A percentile compares a stretch with the other conserved stretches of the same genome.
phyloP scores from a whole-genome alignment of 2,113 vertebrate genomes.

The Nannospalax galili region DNA sequence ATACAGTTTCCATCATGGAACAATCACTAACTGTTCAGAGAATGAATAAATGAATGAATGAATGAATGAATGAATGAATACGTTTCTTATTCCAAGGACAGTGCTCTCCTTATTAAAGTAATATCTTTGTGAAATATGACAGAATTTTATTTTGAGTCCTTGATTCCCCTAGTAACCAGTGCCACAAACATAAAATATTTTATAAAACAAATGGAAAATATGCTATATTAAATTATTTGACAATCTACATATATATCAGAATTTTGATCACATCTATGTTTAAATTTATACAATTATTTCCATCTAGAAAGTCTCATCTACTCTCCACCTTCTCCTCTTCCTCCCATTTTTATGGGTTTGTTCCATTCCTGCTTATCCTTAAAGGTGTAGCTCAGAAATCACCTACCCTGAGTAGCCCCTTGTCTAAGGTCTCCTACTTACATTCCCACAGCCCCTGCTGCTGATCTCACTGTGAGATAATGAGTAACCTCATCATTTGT shows the following conservation, averaged over 20 bases:
- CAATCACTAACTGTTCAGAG: not conserved
- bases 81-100: not conserved
- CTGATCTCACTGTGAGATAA: not conserved
- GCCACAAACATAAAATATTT: not conserved
- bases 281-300: not conserved
- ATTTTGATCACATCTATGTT: not conserved
- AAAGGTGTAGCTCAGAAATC: conserved; percentile 1
- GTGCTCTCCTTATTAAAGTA: conserved; percentile 5
- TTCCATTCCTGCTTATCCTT: not conserved
- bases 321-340: not conserved
- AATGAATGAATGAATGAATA: not conserved
- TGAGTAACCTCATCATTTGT: not conserved
- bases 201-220: not conserved
- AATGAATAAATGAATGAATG: not conserved
- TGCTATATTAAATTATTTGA: not conserved
- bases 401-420: not conserved
- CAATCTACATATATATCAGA: not conserved
- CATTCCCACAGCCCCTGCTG: not conserved
- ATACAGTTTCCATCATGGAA: not conserved
- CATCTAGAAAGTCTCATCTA: not conserved
- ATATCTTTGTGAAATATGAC: not conserved
- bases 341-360: not conserved
- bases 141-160: conserved; percentile 45
- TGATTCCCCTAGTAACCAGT: not conserved
- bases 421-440: not conserved